Percentiles rank a stretch among this genome's conserved stretches.
phyloP scores from a whole-genome alignment of 2,888 invertebrate species.

The Agrotis segetum region DNA sequence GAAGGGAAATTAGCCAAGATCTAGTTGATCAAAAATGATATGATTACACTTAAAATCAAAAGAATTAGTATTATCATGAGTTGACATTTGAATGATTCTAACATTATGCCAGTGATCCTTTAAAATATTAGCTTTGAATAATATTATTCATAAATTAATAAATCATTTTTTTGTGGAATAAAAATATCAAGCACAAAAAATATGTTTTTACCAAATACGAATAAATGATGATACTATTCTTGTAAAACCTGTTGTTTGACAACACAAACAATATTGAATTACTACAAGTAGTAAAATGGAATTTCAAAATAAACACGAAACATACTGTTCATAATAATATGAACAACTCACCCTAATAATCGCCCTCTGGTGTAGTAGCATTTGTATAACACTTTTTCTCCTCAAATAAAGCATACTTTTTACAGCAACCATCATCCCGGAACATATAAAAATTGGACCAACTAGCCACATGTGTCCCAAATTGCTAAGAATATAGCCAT shows the following conservation, averaged over 20 bases:
- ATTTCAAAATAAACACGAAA: not conserved
- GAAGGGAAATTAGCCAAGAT: not conserved
- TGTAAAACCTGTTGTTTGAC: slow-evolving; percentile 36
- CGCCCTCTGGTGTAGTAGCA: slow-evolving; percentile 92
- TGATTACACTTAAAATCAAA: not conserved
- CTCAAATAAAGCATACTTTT: slow-evolving; percentile 92
- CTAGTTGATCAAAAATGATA: not conserved
- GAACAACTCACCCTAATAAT: slow-evolving; percentile 90
- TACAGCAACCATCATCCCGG: slow-evolving; percentile 93
- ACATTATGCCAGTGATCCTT: not conserved
- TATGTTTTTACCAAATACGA: not conserved
- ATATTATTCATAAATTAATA: too few species aligned
- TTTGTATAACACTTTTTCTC: slow-evolving; percentile 92
- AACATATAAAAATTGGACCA: slow-evolving; percentile 93
- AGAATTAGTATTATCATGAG: slow-evolving; percentile 1
- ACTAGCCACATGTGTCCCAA: slow-evolving; percentile 93
- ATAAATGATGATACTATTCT: not conserved
- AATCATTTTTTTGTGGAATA: not conserved
- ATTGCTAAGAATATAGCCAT: slow-evolving; percentile 91
- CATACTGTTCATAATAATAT: not conserved
- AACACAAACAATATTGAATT: slow-evolving; percentile 44
- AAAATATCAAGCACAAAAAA: not conserved
- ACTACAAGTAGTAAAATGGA: slow-evolving; percentile 28
- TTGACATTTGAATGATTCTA: not conserved
- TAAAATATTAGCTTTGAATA: not conserved